Evolutionary conservation across 92 coral and sea anemone species (phyloP).

Genomic region (Pocillopora grandis): DNA sequence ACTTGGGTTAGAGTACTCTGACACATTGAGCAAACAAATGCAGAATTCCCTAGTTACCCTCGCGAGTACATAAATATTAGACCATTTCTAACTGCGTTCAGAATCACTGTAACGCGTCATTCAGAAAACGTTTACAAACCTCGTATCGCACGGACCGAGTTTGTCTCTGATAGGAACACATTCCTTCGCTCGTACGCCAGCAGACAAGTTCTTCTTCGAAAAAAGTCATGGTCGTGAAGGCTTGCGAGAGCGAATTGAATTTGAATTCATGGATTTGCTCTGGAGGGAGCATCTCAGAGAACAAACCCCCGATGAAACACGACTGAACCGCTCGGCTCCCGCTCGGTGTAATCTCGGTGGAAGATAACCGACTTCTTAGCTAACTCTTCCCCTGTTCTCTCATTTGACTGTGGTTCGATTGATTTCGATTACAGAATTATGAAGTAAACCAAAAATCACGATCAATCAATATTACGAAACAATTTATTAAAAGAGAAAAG

Average conservation of each 20-base stretch:
- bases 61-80: not conserved
- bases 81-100: not conserved
- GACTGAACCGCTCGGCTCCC: not conserved
- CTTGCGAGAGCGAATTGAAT: not conserved
- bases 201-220: slow-evolving; percentile 39
- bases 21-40: not conserved
- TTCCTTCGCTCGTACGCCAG: slow-evolving; percentile 30
- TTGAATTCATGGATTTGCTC: not conserved
- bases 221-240: slow-evolving; percentile 15
- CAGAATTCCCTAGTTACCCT: not conserved
- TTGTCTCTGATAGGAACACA: slow-evolving; percentile 20
- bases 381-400: not conserved
- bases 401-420: slow-evolving; percentile 1
- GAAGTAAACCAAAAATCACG: slow-evolving; percentile 17
- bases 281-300: slow-evolving; percentile 4
- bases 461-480: not conserved
- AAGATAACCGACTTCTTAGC: slow-evolving; percentile 18
- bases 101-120: too few relatives aligned
- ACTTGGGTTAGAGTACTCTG: not conserved
- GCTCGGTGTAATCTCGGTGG: slow-evolving; percentile 3
- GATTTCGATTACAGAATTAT: not conserved
- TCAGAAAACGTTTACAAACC: slow-evolving; percentile 14
- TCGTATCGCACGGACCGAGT: slow-evolving; percentile 21
- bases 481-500: slow-evolving; percentile 15
- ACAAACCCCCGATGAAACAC: not conserved